Base-by-base conservation (phyloP, 1,140 invertebrate genomes). In the Rhagoletis zephyria region DNA sequence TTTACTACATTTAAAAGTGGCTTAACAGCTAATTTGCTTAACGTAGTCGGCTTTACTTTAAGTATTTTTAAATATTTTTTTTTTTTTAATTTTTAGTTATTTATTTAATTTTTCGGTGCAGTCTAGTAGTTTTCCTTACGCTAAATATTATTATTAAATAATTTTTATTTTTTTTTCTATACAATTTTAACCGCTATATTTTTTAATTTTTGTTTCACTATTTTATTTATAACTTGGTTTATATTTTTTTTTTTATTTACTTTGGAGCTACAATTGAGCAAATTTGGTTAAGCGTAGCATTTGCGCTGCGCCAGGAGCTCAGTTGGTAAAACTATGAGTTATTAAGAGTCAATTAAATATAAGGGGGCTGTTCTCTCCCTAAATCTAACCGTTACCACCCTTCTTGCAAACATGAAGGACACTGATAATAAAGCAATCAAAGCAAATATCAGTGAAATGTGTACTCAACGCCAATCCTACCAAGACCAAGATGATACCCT, bases 51-150 rank as follows among this genome's bases (percentile, higher is more conserved):
- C 42, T 81, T 19, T 14, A 30, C 2, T 56, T 81, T 56, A 4
- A 48, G 42, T 74, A 51, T 70, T 63, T n/a, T 42, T 30, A 67
- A 30, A 77, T 48, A 77, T 56, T 81, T 56, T 51, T 30, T 19
- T 14, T 63, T 63, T 14, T 14, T 9, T 63, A 63, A 63, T 14
- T 63, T 63, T 63, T 63, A 30, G 30, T 63, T 63, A 56, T 56
- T 74, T 42, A 74, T 12, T 74, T 45, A 74, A 12, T 51, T 81
- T 81, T 81, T 81, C 51, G 74, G 74, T 81, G 74, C 74, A 81
- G 74, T 81, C 74, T 81, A 56, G 42, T 16, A 81, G 74, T 81
- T 81, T 16, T 81, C 42, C 74, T 81, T 81, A 81, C 51, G 56
- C 48, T 59, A 19, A 56, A 56, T 51, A 30, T 56, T 4, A 51